A percentile compares a stretch with the other conserved stretches of the same genome.
These are phyloP conservation scores for Neopipo cinnamomea DNA, from an alignment of 2,113 vertebrate genomes.

Conservation along the genomic window DNA sequence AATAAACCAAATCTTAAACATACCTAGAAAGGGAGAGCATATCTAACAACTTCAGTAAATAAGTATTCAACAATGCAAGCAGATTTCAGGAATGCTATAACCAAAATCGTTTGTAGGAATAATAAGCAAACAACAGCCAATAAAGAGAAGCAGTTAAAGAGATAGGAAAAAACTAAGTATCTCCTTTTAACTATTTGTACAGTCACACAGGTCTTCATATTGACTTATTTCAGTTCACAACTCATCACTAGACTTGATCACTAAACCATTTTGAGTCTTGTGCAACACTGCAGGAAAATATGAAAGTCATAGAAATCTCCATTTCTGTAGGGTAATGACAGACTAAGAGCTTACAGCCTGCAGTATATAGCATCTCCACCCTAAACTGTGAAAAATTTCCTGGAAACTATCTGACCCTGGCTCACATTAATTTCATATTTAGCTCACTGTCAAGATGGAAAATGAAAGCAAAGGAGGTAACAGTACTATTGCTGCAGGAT, in stretches of 20 bases:
- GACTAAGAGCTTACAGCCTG: not conserved
- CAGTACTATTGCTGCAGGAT: not conserved
- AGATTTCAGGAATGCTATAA: not conserved
- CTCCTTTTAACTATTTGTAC: not conserved
- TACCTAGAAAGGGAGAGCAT: not conserved
- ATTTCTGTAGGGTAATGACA: not conserved
- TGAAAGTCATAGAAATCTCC: not conserved
- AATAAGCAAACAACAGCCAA: not conserved
- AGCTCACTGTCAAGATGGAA: not conserved
- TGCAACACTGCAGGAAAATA: not conserved
- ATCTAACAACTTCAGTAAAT: not conserved
- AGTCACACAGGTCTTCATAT: not conserved
- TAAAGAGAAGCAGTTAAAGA: not conserved
- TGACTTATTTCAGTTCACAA: not conserved
- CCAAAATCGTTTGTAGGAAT: not conserved
- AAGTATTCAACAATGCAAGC: not conserved
- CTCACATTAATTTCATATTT: not conserved
- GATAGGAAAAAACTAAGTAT: not conserved
- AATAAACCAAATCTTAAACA: not conserved
- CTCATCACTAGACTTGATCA: not conserved
- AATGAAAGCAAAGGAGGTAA: not conserved
- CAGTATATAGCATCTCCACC: not conserved
- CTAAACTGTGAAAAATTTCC: not conserved
- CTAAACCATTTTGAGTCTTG: not conserved
- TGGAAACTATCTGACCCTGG: not conserved